A percentile compares a stretch with the other conserved stretches of the same genome.
phyloP scores from a whole-genome alignment of 2,888 invertebrate genomes.

The Carpatolechia fugitivella region DNA sequence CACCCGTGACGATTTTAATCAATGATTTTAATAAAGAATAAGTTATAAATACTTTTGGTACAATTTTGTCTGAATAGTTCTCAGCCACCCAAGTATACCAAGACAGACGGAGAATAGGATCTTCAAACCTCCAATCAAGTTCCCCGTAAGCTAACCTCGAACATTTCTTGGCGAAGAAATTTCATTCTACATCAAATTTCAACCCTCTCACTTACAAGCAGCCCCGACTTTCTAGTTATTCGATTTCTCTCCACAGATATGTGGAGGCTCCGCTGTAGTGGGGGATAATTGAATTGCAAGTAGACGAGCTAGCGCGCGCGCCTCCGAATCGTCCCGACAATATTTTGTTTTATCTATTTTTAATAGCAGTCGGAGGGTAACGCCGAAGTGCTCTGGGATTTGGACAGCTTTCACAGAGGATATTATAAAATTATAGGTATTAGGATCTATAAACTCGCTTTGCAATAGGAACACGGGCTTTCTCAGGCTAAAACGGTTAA shows the following conservation, averaged over 20 bases:
- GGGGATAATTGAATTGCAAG: constrained; percentile 67
- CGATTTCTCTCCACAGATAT: constrained; percentile 46
- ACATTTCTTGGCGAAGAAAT: constrained; percentile 9
- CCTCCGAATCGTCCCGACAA: constrained; percentile 53
- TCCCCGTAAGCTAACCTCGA: background rate
- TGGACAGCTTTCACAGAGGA: background rate
- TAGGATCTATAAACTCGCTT: no score
- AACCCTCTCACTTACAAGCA: constrained; percentile 25
- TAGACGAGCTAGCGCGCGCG: constrained; percentile 29
- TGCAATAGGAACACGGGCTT: no score
- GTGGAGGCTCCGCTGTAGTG: constrained; percentile 37
- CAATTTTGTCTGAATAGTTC: no score
- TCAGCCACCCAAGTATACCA: no score
- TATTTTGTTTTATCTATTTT: constrained; percentile 75
- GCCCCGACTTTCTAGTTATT: constrained; percentile 40
- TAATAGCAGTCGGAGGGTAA: constrained; percentile 51
- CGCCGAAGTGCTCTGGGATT: background rate
- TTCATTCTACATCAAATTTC: constrained; percentile 21
- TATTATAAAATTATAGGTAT: no score
- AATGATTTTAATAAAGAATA: no score
- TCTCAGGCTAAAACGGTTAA: no score
- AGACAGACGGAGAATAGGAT: background rate
- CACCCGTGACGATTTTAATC: no score
- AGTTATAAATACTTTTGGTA: no score
- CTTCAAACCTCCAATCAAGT: background rate